These are phyloP conservation scores for Trichoplusia ni DNA, from an alignment of 1,140 invertebrate species.

Conservation along the genomic window DNA sequence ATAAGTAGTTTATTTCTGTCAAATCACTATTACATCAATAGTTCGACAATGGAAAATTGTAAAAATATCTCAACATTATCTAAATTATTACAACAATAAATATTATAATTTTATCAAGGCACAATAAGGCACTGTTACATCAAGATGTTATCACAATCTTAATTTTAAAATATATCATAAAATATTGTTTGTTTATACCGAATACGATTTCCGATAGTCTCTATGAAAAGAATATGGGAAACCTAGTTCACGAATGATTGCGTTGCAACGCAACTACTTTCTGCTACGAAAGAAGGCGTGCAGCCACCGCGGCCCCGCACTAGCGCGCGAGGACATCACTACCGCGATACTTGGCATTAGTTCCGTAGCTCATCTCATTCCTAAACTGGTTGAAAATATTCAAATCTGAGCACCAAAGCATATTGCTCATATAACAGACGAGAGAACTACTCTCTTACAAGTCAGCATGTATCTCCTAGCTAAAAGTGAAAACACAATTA, in stretches of 20 bases:
- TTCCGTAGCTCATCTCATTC: slow-evolving; percentile 22
- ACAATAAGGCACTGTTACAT: slow-evolving; percentile 79
- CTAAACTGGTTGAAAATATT: slow-evolving; percentile 3
- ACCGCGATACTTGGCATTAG: slow-evolving; percentile 25
- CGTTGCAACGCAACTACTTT: slow-evolving; percentile 66
- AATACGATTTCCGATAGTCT: slow-evolving; percentile 73
- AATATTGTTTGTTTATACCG: slow-evolving; percentile 40
- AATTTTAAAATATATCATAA: slow-evolving; percentile 53
- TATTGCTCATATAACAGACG: background rate
- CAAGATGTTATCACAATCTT: slow-evolving; percentile 77
- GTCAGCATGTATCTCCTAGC: slow-evolving; percentile 4
- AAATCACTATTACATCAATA: slow-evolving; percentile 63
- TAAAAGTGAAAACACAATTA: background rate
- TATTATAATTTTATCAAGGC: slow-evolving; percentile 72
- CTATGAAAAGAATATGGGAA: slow-evolving; percentile 65
- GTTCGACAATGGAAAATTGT: slow-evolving; percentile 65
- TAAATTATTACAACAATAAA: slow-evolving; percentile 78
- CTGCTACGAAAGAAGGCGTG: slow-evolving; percentile 71
- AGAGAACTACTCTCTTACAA: background rate
- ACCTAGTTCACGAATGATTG: slow-evolving; percentile 49
- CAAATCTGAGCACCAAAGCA: background rate
- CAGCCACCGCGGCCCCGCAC: slow-evolving; percentile 42
- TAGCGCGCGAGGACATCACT: background rate
- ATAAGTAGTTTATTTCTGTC: slow-evolving; percentile 71
- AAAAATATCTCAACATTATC: slow-evolving; percentile 74